Conservation (phyloP, 2,113 vertebrate genomes). For the Mungos mungo region DNA sequence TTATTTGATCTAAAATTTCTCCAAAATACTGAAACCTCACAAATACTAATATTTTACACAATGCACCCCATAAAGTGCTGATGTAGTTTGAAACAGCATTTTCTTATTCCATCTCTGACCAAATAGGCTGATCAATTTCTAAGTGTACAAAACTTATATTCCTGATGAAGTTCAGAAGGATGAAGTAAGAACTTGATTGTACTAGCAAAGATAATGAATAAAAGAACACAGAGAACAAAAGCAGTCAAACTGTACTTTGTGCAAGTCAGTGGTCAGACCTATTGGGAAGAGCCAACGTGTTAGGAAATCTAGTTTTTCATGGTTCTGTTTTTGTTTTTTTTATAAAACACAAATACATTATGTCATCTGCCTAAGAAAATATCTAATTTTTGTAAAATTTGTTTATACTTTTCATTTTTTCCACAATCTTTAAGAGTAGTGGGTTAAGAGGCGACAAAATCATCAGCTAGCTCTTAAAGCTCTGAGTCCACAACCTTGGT, state of each 20-base stretch:
- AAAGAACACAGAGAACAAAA: not conserved
- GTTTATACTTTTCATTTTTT: not conserved
- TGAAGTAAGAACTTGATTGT: not conserved
- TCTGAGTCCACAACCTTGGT: not conserved
- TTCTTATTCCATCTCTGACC: not conserved
- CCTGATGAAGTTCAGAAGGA: not conserved
- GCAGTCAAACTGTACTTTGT: not conserved
- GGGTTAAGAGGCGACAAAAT: not conserved
- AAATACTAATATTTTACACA: not conserved
- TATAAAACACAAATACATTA: not conserved
- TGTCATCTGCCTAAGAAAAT: not conserved
- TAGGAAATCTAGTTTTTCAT: not conserved
- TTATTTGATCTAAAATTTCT: not conserved
- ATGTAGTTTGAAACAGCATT: not conserved
- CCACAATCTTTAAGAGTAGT: not conserved
- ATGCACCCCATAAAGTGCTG: not conserved
- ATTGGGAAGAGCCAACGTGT: not conserved
- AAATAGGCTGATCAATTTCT: not conserved
- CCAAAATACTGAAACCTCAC: not conserved
- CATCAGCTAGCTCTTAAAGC: not conserved
- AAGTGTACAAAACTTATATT: not conserved
- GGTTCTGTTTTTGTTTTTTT: not conserved
- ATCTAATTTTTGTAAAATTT: conserved; percentile 21
- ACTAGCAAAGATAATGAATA: not conserved
- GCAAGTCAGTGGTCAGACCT: not conserved